phyloP scores from a whole-genome alignment of 2,113 vertebrate genomes.

The Hiodon tergisus region DNA sequence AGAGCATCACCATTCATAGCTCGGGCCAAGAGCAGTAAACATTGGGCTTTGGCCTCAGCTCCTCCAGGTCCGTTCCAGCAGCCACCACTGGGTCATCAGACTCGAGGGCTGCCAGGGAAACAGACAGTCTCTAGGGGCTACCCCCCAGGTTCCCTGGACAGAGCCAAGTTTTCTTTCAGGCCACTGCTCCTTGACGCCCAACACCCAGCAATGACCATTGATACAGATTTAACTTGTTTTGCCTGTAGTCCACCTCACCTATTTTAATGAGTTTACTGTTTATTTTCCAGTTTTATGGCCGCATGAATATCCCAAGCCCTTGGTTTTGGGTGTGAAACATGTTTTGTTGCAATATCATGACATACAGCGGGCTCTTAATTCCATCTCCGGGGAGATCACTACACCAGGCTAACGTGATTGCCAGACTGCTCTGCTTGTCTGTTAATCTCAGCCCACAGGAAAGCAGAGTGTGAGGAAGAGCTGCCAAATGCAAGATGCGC shows the following conservation, averaged over 20 bases:
- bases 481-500: conserved; percentile 48
- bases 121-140: conserved; percentile 22
- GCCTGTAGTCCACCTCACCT: conserved; percentile 4
- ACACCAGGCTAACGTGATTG: conserved; percentile 36
- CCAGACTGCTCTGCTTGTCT: conserved; percentile 46
- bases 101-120: conserved; percentile 11
- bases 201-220: conserved; percentile 5
- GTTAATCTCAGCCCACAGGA: conserved; percentile 43
- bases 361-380: conserved; percentile 42
- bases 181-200: conserved; percentile 23
- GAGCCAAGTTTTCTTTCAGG: conserved; percentile 32
- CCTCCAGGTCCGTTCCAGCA: conserved; percentile 28
- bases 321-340: conserved; percentile 43
- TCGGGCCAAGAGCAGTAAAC: conserved; percentile 21
- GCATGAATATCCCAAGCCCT: conserved; percentile 31
- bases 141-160: conserved; percentile 16
- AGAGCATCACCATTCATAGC: conserved; percentile 36
- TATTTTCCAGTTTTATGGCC: neutral
- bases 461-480: conserved; percentile 32
- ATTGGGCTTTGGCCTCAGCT: conserved; percentile 27
- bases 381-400: conserved; percentile 31
- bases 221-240: neutral
- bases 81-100: conserved; percentile 23
- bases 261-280: neutral
- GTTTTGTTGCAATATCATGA: conserved; percentile 37